These are phyloP conservation scores for Microcebus lehilahytsara DNA, from an alignment of 2,113 vertebrate genomes.

Conservation along the genomic window DNA sequence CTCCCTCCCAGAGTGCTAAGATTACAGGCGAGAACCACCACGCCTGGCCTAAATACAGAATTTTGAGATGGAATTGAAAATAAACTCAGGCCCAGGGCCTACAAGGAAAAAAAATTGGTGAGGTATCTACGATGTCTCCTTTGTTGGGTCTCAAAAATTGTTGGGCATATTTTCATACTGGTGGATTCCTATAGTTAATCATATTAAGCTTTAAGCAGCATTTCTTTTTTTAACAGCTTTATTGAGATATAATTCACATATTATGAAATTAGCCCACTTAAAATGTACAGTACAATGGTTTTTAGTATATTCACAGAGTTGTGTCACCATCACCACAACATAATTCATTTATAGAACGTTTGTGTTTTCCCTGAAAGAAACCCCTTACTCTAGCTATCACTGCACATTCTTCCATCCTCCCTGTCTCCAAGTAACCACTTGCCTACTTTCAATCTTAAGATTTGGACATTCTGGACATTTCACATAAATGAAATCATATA, in stretches of 20 bases:
- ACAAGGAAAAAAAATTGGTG: not conserved
- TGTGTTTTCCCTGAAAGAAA: not conserved
- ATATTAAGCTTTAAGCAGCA: not conserved
- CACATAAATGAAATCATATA: not conserved
- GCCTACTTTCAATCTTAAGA: not conserved
- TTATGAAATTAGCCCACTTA: not conserved
- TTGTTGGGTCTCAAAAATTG: conserved; percentile 2
- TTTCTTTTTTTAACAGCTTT: conserved; percentile 8
- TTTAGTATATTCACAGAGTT: conserved; percentile 13
- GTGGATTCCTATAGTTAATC: not conserved
- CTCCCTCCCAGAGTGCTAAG: too few relatives aligned
- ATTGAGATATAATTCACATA: not conserved
- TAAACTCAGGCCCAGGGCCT: not conserved
- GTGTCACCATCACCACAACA: not conserved
- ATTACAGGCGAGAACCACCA: too few relatives aligned
- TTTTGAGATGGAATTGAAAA: conserved; percentile 15
- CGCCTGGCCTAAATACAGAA: not conserved
- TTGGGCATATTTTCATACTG: not conserved
- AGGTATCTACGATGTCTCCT: not conserved
- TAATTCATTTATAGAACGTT: conserved; percentile 23
- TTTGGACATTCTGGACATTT: not conserved
- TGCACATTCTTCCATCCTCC: not conserved
- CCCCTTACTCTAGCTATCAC: not conserved
- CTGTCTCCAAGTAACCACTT: not conserved
- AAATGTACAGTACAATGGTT: not conserved